Evolutionary conservation across 2,888 invertebrate species (phyloP).

Genomic region (Diplolepis rosae): DNA sequence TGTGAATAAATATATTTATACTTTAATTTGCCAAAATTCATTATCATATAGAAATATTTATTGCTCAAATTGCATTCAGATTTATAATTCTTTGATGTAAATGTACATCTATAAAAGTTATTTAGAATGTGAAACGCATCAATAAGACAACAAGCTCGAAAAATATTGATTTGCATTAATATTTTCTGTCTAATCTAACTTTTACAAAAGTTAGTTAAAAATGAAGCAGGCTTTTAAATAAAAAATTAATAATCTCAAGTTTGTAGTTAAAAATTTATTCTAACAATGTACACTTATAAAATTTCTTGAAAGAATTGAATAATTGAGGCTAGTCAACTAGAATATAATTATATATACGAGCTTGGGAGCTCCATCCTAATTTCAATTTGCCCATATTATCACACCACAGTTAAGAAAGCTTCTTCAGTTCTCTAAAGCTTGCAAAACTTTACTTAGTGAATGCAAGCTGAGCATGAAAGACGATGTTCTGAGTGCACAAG

Average conservation of each 20-base stretch:
- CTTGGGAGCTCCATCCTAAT: background rate
- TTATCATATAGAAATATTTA: no score
- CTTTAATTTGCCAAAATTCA: no score
- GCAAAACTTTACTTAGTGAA: slow-evolving; percentile 1
- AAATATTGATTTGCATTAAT: no score
- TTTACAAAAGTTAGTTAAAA: background rate
- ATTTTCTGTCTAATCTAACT: no score
- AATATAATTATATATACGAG: background rate
- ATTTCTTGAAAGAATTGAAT: background rate
- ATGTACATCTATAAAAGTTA: no score
- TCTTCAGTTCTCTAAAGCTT: background rate
- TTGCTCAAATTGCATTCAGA: no score
- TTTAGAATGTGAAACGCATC: no score
- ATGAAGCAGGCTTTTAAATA: background rate
- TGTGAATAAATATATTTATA: no score
- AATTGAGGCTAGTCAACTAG: background rate
- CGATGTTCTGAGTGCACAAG: background rate
- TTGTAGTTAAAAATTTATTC: no score
- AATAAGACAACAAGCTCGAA: no score
- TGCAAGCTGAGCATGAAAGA: background rate
- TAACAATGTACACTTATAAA: background rate
- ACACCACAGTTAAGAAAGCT: background rate
- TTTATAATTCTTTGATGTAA: no score
- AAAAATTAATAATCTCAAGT: no score
- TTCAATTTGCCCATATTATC: background rate